phyloP scores from a whole-genome alignment of 2,888 invertebrate species.

The Lamproptera curius region DNA sequence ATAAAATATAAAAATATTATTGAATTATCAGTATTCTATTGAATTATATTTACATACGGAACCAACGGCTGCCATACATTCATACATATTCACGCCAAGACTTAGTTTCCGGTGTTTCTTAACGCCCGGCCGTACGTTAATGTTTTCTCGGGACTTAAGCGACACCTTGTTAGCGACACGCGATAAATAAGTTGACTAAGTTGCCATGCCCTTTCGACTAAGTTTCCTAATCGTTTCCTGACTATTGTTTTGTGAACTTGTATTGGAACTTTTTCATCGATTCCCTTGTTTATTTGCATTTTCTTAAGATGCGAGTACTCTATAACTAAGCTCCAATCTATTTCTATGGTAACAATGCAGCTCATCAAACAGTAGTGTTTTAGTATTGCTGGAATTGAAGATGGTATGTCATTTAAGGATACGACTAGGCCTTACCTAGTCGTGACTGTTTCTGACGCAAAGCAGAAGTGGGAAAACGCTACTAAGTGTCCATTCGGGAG shows the following conservation, averaged over 20 bases:
- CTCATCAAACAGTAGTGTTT: too few relatives aligned
- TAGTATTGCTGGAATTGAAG: too few relatives aligned
- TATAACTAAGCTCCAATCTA: neutral
- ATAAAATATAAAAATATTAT: too few relatives aligned
- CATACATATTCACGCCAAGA: conserved; percentile 47
- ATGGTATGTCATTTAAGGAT: too few relatives aligned
- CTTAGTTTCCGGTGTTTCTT: conserved; percentile 52
- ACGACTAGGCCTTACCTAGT: too few relatives aligned
- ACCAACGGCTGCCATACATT: conserved; percentile 57
- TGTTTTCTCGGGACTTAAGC: conserved; percentile 5
- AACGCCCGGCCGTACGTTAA: conserved; percentile 6
- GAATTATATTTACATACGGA: conserved; percentile 43
- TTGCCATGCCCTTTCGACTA: conserved; percentile 11
- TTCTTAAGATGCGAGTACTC: neutral
- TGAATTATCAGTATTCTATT: too few relatives aligned
- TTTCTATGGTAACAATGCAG: too few relatives aligned
- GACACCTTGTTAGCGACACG: conserved; percentile 23
- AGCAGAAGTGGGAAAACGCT: too few relatives aligned
- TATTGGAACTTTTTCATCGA: neutral
- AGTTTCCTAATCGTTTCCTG: conserved; percentile 13
- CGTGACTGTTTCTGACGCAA: too few relatives aligned
- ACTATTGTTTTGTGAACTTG: conserved; percentile 6
- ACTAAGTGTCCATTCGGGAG: too few relatives aligned
- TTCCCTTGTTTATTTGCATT: neutral
- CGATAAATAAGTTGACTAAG: conserved; percentile 14